Evolutionary conservation across 2,113 vertebrate genomes (phyloP).

Genomic region (Nanorana parkeri): DNA sequence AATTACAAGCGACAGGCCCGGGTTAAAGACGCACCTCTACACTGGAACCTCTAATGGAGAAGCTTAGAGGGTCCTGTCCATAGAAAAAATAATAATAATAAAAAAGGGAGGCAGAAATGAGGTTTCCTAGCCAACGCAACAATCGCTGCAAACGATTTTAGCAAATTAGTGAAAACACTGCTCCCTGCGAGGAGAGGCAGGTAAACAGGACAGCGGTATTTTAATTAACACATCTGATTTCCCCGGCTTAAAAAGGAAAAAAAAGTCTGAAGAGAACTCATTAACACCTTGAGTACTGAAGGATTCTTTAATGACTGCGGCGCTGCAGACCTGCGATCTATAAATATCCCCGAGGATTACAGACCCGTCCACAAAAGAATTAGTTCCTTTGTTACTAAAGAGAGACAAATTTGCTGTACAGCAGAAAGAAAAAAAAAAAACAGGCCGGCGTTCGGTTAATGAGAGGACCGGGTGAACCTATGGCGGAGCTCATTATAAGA

Average conservation of each 20-base stretch:
- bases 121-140: slow-evolving; percentile 27
- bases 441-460: too few relatives aligned
- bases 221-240: slow-evolving; percentile 52
- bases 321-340: slow-evolving; percentile 5
- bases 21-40: neutral
- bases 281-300: slow-evolving; percentile 34
- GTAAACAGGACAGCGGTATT: slow-evolving; percentile 49
- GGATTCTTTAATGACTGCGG: slow-evolving; percentile 13
- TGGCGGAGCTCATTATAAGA: too few relatives aligned
- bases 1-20: too few relatives aligned
- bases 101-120: neutral
- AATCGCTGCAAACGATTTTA: slow-evolving; percentile 30
- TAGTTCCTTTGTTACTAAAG: neutral
- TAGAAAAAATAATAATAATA: too few relatives aligned
- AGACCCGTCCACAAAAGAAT: neutral
- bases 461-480: too few relatives aligned
- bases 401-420: neutral
- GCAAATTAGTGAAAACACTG: slow-evolving; percentile 41
- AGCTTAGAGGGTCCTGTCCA: neutral
- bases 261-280: slow-evolving; percentile 30
- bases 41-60: neutral
- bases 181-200: slow-evolving; percentile 12
- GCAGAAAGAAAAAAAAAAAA: neutral
- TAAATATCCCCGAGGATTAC: slow-evolving; percentile 28
- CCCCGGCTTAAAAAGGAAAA: slow-evolving; percentile 21